phyloP scores from a whole-genome alignment of 2,888 invertebrate genomes.

The Eilema sororculum region DNA sequence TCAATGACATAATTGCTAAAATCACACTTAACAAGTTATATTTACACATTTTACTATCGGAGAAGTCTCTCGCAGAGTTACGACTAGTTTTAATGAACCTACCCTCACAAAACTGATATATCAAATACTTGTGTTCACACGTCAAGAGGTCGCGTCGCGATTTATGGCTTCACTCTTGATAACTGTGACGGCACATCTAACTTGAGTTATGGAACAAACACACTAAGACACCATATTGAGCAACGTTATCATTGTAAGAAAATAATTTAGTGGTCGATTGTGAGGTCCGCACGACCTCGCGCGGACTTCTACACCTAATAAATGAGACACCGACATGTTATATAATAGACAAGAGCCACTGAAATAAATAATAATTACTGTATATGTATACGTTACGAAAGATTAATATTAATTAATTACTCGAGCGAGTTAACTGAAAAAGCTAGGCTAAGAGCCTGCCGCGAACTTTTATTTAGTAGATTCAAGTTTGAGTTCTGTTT shows the following conservation, averaged over 20 bases:
- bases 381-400: neutral
- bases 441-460: neutral
- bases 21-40: conserved; percentile 27
- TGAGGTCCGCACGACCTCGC: neutral
- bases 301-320: neutral
- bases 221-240: neutral
- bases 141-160: conserved; percentile 54
- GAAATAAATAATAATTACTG: neutral
- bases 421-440: neutral
- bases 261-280: neutral
- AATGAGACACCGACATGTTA: neutral
- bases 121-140: conserved; percentile 35
- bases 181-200: conserved; percentile 28
- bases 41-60: conserved; percentile 45
- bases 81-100: neutral
- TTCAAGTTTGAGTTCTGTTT: neutral
- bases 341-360: neutral
- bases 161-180: conserved; percentile 26
- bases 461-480: neutral
- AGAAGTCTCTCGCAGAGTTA: neutral
- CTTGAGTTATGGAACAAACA: conserved; percentile 17
- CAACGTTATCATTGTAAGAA: neutral
- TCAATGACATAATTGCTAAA: conserved; percentile 29
- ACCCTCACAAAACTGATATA: conserved; percentile 45
- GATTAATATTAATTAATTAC: neutral